Evolutionary conservation across 2,888 invertebrate genomes (phyloP).

Genomic region (Caenorhabditis sulstoni): DNA sequence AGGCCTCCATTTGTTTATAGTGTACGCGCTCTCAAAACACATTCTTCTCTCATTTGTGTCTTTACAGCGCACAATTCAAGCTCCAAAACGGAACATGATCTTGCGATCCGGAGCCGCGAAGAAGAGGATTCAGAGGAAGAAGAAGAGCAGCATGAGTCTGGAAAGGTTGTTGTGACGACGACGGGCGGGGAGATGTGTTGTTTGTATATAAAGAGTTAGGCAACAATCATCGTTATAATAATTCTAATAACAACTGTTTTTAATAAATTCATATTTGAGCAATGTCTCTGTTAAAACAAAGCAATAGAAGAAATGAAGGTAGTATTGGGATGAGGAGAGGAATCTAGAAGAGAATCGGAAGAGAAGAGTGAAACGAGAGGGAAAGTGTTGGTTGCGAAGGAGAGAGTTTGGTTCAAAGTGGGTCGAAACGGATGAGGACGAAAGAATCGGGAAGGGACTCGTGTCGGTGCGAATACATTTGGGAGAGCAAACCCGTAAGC

Average conservation of each 20-base stretch:
- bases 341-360: slow-evolving; percentile 10
- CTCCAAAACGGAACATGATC: slow-evolving; percentile 17
- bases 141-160: slow-evolving; percentile 22
- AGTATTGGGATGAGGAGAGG: no score
- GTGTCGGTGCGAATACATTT: slow-evolving; percentile 30
- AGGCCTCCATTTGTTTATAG: slow-evolving; percentile 54
- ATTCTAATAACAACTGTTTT: background rate
- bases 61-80: slow-evolving; percentile 40
- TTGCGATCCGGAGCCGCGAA: background rate
- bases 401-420: slow-evolving; percentile 21
- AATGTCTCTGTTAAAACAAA: slow-evolving; percentile 14
- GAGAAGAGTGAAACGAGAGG: background rate
- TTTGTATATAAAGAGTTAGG: slow-evolving; percentile 36
- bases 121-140: slow-evolving; percentile 18
- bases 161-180: slow-evolving; percentile 36
- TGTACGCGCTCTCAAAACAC: slow-evolving; percentile 18
- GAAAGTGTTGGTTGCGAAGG: background rate
- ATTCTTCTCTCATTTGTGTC: background rate
- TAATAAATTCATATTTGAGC: slow-evolving; percentile 39
- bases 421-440: background rate
- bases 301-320: background rate
- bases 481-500: slow-evolving; percentile 19
- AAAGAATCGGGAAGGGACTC: slow-evolving; percentile 16
- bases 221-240: slow-evolving; percentile 8
- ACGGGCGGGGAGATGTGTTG: background rate